Percentiles rank a stretch among this genome's conserved stretches.
Conservation (phyloP, 2,113 vertebrate genomes). For the Vicugna pacos region DNA sequence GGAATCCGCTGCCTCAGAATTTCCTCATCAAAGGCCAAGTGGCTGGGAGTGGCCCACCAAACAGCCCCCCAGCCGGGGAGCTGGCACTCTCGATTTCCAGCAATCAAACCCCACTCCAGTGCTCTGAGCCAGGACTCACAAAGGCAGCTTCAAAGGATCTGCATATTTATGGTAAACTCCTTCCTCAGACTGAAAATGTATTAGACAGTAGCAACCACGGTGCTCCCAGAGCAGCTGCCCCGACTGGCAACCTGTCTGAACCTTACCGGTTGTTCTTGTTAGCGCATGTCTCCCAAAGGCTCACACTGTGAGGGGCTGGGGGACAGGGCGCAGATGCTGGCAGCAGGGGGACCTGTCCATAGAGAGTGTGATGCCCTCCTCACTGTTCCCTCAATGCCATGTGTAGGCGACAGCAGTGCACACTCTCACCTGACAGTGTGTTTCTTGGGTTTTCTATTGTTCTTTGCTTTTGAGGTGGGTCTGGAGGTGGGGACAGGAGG, state of each 20-base stretch:
- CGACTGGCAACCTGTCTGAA: not conserved
- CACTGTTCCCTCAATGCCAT: not conserved
- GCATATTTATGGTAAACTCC: constrained; percentile 49
- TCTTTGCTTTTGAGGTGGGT: not conserved
- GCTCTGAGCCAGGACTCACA: constrained; percentile 54
- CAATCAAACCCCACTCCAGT: not conserved
- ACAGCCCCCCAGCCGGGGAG: not conserved
- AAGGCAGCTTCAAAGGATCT: constrained; percentile 69
- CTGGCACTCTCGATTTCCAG: constrained; percentile 57
- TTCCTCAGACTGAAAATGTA: constrained; percentile 68
- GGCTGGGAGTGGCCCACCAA: not conserved
- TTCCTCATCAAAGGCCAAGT: constrained; percentile 57
- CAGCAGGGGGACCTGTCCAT: not conserved
- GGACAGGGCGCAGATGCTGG: constrained; percentile 42
- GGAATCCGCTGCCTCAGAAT: not conserved
- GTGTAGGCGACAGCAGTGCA: constrained; percentile 48
- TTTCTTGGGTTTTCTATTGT: not conserved
- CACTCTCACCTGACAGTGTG: constrained; percentile 44
- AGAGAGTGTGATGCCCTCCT: not conserved
- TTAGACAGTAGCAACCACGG: constrained; percentile 36
- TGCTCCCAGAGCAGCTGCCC: not conserved
- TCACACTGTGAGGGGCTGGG: constrained; percentile 48
- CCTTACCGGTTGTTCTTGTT: not conserved
- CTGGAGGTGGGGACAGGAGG: not conserved
- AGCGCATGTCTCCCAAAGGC: constrained; percentile 54